phyloP scores from a whole-genome alignment of 2,113 vertebrate species.

The Sisor rabdophorus region DNA sequence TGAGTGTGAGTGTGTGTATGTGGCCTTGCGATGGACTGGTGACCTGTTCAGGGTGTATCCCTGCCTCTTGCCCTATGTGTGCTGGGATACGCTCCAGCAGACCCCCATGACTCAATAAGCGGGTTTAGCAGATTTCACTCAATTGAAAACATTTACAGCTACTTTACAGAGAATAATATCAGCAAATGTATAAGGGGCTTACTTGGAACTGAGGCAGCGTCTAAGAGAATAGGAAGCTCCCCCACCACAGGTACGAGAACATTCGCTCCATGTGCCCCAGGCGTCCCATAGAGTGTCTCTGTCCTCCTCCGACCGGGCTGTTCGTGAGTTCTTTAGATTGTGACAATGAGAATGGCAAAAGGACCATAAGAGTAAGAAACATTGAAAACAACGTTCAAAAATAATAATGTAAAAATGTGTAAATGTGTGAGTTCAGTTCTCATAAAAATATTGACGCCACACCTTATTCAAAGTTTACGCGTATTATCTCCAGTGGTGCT shows the following conservation, averaged over 20 bases:
- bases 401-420: too few relatives aligned
- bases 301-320: slow-evolving; percentile 87
- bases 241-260: slow-evolving; percentile 91
- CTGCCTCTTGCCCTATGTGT: too few relatives aligned
- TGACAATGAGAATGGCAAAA: not conserved
- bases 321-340: slow-evolving; percentile 80
- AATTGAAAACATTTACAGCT: too few relatives aligned
- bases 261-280: slow-evolving; percentile 95
- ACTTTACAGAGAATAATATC: not conserved
- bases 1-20: too few relatives aligned
- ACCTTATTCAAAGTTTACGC: not conserved
- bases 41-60: too few relatives aligned
- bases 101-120: too few relatives aligned
- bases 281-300: slow-evolving; percentile 88
- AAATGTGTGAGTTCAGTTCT: not conserved
- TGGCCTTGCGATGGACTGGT: too few relatives aligned
- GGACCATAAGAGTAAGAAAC: not conserved
- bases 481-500: slow-evolving; percentile 21
- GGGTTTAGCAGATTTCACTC: too few relatives aligned
- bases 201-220: slow-evolving; percentile 92
- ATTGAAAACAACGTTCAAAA: not conserved
- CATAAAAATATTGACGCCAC: not conserved
- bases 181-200: slow-evolving; percentile 44
- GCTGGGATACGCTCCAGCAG: too few relatives aligned
- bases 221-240: slow-evolving; percentile 92